Conservation (phyloP, 2,113 vertebrate species). For the Capreolus pygargus region DNA sequence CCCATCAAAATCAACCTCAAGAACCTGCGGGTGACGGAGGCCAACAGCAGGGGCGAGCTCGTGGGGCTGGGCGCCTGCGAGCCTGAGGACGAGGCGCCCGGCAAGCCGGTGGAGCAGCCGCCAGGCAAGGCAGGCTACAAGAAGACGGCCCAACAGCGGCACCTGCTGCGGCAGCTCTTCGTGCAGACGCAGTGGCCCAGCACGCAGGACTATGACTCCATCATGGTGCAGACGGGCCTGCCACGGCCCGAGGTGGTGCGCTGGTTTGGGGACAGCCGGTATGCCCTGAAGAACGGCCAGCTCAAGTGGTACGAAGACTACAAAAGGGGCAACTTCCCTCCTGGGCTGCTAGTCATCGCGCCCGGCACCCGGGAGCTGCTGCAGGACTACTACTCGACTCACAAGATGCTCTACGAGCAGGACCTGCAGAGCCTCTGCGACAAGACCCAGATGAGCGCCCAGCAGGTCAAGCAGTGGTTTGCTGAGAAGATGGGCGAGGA, state of each 20-base stretch:
- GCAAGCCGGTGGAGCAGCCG: constrained; percentile 72
- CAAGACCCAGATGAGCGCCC: constrained; percentile 85
- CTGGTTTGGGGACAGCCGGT: constrained; percentile 96
- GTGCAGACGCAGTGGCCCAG: constrained; percentile 95
- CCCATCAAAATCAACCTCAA: constrained; percentile 99
- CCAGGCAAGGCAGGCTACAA: constrained; percentile 83
- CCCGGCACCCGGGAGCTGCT: constrained; percentile 80
- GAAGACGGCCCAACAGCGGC: constrained; percentile 94
- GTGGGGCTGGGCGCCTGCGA: background rate
- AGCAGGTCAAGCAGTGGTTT: constrained; percentile 92
- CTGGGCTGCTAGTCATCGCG: constrained; percentile 82
- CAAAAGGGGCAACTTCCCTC: constrained; percentile 84
- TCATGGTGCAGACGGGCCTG: constrained; percentile 89
- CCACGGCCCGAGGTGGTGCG: constrained; percentile 93
- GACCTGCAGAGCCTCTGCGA: constrained; percentile 87
- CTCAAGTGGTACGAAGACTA: constrained; percentile 97
- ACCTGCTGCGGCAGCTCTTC: constrained; percentile 93
- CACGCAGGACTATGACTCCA: constrained; percentile 90
- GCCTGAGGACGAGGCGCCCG: constrained; percentile 27
- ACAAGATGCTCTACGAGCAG: constrained; percentile 85
- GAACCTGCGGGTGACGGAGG: constrained; percentile 94
- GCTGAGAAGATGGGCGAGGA: constrained; percentile 80
- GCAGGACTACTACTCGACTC: constrained; percentile 84
- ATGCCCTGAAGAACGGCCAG: constrained; percentile 95
- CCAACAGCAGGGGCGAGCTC: constrained; percentile 83